Evolutionary conservation across 2,888 invertebrate genomes (phyloP), one percentile per base, ranked within the genome.

Genomic region (Malacosoma neustria): DNA sequence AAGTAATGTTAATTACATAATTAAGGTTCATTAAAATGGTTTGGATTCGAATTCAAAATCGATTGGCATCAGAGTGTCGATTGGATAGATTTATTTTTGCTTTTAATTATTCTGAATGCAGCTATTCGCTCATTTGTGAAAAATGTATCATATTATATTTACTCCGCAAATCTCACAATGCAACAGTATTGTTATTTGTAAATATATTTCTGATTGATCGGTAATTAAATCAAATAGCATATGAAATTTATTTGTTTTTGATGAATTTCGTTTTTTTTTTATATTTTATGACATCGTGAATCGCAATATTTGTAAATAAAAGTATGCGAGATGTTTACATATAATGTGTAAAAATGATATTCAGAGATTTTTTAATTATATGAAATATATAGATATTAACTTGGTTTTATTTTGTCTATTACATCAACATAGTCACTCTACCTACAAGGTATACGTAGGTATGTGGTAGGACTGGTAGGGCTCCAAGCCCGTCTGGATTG

Each of bases 291-390:
- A 65, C 57, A 60, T 57, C 62, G 66, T 66, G 63, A 61, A 52
- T 55, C 59, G 61, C 50, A 57, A 53, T 45, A 45, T 49, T 51
- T 80, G 80, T 80, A 81, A 69, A 79, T 73, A 72, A 55, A 58
- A 60, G 58, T 65, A 72, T 56, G 63, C 50, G 48, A 54, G 55
- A 65, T 66, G 71, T 76, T 66, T 72, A 72, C 65, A 22, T 22
- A 4, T 49, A 47, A 64, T 68, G 61, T 70, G 22, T 22, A 22
- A 22, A 72, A 70, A 74, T 69, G 61, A 68, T 75, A 74, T 71
- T 75, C 71, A 72, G 66, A 75, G 74, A 79, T 79, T 74, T 76
- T 76, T 69, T 68, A 77, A 75, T 62, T 73, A 79, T 75, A 77
- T 70, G 67, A 63, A 72, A n/a, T n/a, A n/a, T n/a, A n/a, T n/a